phyloP scores from a whole-genome alignment of 2,113 vertebrate genomes.

The Amphiprion percula region DNA sequence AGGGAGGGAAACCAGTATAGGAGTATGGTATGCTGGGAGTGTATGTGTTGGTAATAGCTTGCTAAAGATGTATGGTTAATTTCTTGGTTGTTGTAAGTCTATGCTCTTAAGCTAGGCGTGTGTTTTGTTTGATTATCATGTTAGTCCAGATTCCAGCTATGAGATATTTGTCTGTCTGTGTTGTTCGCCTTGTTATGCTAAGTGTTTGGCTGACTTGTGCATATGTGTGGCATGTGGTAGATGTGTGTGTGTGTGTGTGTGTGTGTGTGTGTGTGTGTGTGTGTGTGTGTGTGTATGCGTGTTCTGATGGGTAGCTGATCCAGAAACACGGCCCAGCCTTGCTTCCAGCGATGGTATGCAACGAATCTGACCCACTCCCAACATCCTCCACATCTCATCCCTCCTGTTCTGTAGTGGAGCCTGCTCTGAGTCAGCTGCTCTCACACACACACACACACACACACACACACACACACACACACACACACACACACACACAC shows the following conservation, averaged over 20 bases:
- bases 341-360: slow-evolving; percentile 55
- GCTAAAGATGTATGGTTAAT: not conserved
- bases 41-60: slow-evolving; percentile 3
- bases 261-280: slow-evolving; percentile 16
- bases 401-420: slow-evolving; percentile 45
- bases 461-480: slow-evolving; percentile 33
- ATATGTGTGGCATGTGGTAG: slow-evolving; percentile 18
- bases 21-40: slow-evolving; percentile 33
- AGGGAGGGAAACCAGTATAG: slow-evolving; percentile 37
- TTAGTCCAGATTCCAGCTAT: slow-evolving; percentile 19
- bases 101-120: not conserved
- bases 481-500: slow-evolving; percentile 38
- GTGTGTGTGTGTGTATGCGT: slow-evolving; percentile 17
- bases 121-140: slow-evolving; percentile 8
- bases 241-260: slow-evolving; percentile 15
- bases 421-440: slow-evolving; percentile 52
- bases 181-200: slow-evolving; percentile 40
- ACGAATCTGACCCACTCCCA: slow-evolving; percentile 75
- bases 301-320: slow-evolving; percentile 44
- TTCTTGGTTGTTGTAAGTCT: slow-evolving; percentile 5
- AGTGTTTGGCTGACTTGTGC: slow-evolving; percentile 27
- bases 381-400: slow-evolving; percentile 69
- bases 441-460: slow-evolving; percentile 29
- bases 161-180: slow-evolving; percentile 25
- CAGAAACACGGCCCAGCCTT: slow-evolving; percentile 54